A percentile compares a stretch with the other conserved stretches of the same genome.
Evolutionary conservation across 2,113 vertebrate species (phyloP).

Genomic region (Takifugu flavidus): DNA sequence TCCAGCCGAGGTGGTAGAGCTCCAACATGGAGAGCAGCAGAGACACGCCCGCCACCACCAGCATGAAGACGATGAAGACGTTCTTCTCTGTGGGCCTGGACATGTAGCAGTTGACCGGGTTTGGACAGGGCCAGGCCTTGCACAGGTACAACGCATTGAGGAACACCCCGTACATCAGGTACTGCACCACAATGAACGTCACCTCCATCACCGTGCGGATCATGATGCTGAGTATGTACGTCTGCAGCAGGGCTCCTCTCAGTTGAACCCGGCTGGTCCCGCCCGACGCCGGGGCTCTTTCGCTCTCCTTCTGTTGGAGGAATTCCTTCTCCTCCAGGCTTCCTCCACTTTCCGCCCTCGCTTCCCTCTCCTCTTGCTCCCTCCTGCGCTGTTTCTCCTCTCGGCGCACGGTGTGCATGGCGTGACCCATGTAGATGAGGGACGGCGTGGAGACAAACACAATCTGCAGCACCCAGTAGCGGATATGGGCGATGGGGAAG

Average conservation of each 20-base stretch:
- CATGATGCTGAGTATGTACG: slow-evolving; percentile 90
- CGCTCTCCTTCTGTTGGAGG: slow-evolving; percentile 71
- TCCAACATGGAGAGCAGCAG: slow-evolving; percentile 88
- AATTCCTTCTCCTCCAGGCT: slow-evolving; percentile 69
- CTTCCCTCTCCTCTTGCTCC: slow-evolving; percentile 68
- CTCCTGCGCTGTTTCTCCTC: slow-evolving; percentile 83
- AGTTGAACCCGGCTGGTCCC: slow-evolving; percentile 75
- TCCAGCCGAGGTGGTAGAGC: slow-evolving; percentile 90
- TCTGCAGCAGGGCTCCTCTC: slow-evolving; percentile 85
- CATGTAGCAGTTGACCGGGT: slow-evolving; percentile 93
- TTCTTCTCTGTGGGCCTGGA: slow-evolving; percentile 97
- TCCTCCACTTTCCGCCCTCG: slow-evolving; percentile 22
- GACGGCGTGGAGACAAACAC: slow-evolving; percentile 96
- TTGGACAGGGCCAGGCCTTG: slow-evolving; percentile 85
- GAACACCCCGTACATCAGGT: slow-evolving; percentile 90
- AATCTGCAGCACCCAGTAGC: slow-evolving; percentile 97
- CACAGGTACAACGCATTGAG: slow-evolving; percentile 86
- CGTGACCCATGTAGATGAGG: slow-evolving; percentile 93
- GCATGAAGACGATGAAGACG: slow-evolving; percentile 96
- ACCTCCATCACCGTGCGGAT: slow-evolving; percentile 92
- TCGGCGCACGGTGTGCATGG: slow-evolving; percentile 86
- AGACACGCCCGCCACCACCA: slow-evolving; percentile 87
- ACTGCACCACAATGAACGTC: slow-evolving; percentile 90
- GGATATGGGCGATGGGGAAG: slow-evolving; percentile 96
- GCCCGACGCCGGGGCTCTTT: slow-evolving; percentile 63